Evolutionary conservation across 2,888 invertebrate species (phyloP).

Genomic region (Patella depressa): DNA sequence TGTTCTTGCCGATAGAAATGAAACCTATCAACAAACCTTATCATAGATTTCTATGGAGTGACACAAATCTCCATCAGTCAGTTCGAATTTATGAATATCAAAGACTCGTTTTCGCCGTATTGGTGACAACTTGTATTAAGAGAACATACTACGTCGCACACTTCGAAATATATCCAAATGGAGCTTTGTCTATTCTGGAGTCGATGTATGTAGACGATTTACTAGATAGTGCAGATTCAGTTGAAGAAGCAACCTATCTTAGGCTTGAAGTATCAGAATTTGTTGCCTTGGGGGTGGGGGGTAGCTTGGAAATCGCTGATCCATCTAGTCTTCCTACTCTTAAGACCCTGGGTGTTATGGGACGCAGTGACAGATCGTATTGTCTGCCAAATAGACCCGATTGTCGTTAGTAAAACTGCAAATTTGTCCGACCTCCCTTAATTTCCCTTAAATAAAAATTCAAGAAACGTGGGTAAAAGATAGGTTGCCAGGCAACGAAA

Average conservation of each 20-base stretch:
- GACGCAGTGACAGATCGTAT: not conserved
- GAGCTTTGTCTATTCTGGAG: not conserved
- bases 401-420: not conserved
- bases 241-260: too few relatives aligned
- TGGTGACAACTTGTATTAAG: not conserved
- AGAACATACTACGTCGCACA: not conserved
- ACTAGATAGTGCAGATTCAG: too few relatives aligned
- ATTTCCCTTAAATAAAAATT: too few relatives aligned
- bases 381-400: not conserved
- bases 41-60: not conserved
- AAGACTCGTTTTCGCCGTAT: not conserved
- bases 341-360: not conserved
- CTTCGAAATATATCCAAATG: not conserved
- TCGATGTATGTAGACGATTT: too few relatives aligned
- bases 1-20: not conserved
- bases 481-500: too few relatives aligned
- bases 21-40: not conserved
- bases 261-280: too few relatives aligned
- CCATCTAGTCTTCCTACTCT: not conserved
- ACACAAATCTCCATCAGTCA: not conserved
- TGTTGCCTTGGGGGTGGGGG: too few relatives aligned
- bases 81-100: slow-evolving; percentile 1
- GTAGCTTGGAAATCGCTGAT: not conserved
- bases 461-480: too few relatives aligned
- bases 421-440: not conserved